A percentile compares a stretch with the other conserved stretches of the same genome.
phyloP scores from a whole-genome alignment of 2,797 vertebrate genomes.

The Coccyzus lansbergi region DNA sequence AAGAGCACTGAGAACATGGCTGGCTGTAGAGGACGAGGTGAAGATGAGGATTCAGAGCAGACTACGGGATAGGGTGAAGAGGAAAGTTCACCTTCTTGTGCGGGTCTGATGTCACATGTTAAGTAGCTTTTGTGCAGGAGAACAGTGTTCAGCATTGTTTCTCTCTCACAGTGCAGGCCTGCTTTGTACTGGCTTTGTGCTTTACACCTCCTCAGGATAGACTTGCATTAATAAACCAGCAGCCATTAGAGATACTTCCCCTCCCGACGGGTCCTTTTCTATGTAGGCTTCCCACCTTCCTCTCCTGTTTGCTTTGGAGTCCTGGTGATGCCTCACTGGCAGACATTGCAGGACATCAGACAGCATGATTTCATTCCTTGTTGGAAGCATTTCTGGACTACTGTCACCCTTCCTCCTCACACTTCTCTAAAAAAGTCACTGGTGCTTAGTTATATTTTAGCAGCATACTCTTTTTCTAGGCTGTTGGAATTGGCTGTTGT shows the following conservation, averaged over 20 bases:
- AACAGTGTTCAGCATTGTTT: fast-evolving
- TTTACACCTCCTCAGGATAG: fast-evolving
- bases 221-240: fast-evolving
- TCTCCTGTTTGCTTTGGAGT: neutral
- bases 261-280: neutral
- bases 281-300: neutral
- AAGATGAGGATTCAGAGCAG: neutral
- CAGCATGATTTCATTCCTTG: neutral
- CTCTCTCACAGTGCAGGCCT: fast-evolving
- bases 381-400: neutral
- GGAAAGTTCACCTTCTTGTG: neutral
- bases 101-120: neutral
- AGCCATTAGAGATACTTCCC: no score
- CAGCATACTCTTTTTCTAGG: fast-evolving
- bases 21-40: neutral
- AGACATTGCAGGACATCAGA: fast-evolving
- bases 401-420: fast-evolving
- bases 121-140: neutral
- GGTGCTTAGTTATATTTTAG: neutral
- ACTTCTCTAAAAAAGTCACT: neutral
- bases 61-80: neutral
- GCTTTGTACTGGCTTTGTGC: neutral
- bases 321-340: neutral
- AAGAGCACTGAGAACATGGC: fast-evolving
- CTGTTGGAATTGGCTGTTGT: neutral